Conservation (phyloP, 2,888 invertebrate species). For the Lithosia quadra region DNA sequence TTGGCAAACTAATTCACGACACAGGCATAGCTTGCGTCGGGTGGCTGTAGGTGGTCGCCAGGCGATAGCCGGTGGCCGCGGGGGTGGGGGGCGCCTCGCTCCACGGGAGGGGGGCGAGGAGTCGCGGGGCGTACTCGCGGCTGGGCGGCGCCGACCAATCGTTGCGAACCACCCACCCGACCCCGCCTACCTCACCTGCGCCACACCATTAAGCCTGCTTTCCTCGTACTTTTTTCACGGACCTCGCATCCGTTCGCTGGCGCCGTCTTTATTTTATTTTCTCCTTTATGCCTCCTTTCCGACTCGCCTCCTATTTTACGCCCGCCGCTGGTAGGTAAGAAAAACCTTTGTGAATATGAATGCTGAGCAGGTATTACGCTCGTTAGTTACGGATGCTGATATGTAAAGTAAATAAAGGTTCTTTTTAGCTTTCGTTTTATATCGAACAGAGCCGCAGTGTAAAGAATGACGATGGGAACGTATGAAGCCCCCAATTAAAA, state of each 20-base stretch:
- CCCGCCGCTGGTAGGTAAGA: slow-evolving; percentile 82
- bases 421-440: slow-evolving; percentile 54
- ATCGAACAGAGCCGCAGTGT: slow-evolving; percentile 20
- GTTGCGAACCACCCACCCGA: slow-evolving; percentile 77
- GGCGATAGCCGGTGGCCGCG: slow-evolving; percentile 82
- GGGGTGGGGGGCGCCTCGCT: slow-evolving; percentile 58
- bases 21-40: slow-evolving; percentile 85
- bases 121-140: slow-evolving; percentile 76
- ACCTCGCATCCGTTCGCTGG: slow-evolving; percentile 84
- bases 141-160: slow-evolving; percentile 86
- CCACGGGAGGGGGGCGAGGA: slow-evolving; percentile 52
- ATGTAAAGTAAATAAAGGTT: slow-evolving; percentile 85
- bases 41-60: slow-evolving; percentile 82
- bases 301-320: slow-evolving; percentile 84
- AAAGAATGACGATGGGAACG: slow-evolving; percentile 20
- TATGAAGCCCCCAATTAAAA: slow-evolving; percentile 50
- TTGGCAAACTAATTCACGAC: slow-evolving; percentile 87
- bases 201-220: slow-evolving; percentile 84
- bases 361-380: slow-evolving; percentile 84
- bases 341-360: slow-evolving; percentile 86
- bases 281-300: slow-evolving; percentile 85
- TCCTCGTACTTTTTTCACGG: slow-evolving; percentile 85
- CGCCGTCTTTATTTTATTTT: slow-evolving; percentile 87
- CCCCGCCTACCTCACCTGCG: slow-evolving; percentile 86
- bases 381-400: slow-evolving; percentile 83